Conservation (phyloP, 2,888 invertebrate genomes). For the Dryomyza anilis region DNA sequence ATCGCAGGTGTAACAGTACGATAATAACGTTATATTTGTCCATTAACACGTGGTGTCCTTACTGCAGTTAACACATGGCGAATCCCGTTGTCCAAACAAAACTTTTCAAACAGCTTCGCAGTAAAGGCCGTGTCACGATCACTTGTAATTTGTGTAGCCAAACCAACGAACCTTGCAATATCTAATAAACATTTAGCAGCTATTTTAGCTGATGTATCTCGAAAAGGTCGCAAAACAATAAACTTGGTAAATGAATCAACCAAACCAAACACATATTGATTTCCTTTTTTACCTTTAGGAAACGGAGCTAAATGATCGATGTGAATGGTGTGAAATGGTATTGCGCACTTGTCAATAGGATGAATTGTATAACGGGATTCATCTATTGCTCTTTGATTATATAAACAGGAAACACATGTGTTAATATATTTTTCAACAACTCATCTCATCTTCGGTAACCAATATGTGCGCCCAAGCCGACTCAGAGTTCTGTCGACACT, state of each 20-base stretch:
- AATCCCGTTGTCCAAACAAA: background rate
- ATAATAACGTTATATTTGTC: background rate
- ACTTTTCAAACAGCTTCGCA: background rate
- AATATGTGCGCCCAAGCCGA: conserved; percentile 20
- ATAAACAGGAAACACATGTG: conserved; percentile 30
- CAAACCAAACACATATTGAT: too few relatives aligned
- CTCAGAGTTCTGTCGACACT: too few relatives aligned
- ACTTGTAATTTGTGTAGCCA: background rate
- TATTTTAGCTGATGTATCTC: too few relatives aligned
- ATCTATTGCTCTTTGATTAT: conserved; percentile 28
- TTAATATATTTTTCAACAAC: conserved; percentile 29
- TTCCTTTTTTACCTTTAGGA: conserved; percentile 36
- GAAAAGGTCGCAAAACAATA: too few relatives aligned
- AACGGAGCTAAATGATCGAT: conserved; percentile 50
- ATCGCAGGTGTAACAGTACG: background rate
- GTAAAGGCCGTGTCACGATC: background rate
- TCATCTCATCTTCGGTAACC: conserved; percentile 20
- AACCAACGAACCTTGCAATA: background rate
- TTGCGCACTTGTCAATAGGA: conserved; percentile 23
- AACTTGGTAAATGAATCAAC: too few relatives aligned
- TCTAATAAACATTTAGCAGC: background rate
- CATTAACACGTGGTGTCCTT: background rate
- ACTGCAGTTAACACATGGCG: background rate
- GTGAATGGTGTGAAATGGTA: conserved; percentile 47
- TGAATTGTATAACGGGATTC: conserved; percentile 27